Base-by-base conservation (phyloP, 2,888 invertebrate genomes). In the Mesorhabditis sp. region DNA sequence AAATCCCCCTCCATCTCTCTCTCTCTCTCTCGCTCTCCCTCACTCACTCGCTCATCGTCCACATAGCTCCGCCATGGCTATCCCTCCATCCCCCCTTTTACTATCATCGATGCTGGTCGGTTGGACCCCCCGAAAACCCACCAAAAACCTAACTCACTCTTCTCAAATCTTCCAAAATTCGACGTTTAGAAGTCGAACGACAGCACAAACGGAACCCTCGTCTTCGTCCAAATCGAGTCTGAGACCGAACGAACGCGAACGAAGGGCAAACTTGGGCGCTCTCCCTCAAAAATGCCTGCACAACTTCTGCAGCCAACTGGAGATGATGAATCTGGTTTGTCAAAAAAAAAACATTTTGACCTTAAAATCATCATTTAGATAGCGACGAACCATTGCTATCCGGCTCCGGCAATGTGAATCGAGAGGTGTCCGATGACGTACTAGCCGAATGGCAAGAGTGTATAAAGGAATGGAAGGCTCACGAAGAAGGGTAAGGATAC, bases 361-460 rank as follows among this genome's bases (percentile, higher is more conserved):
- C 10, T 43, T 65, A 15, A 43, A 13, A 13, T 43, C 10, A 45
- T 41, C 43, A 66, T 80, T 69, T 65, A 83, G 89, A 89, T 82
- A 86, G 86, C 67, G 89, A 89, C 81, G 97, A 97, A 85, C 96
- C 96, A 0, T 88, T 97, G 74, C 89, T 96, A n/a, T 96, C 95
- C 87, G 98, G 98, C 0, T 96, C 95, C 4, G 98, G 98, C 0
- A 91, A 92, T 84, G 97, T 98, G 1, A 94, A 94, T 0, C 95
- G 95, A 86, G 96, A 97, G 84, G 95, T 96, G 85, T 92, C 93
- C 0, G 93, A 93, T 86, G 93, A 92, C 79, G 93, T 95, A 66
- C 89, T 98, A 65, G 92, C 92, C 69, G 92, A 91, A 81, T 98
- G 97, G 97, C 91, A 92, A 68, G 94, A 95, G 85, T 92, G 94